Base-by-base conservation (phyloP, 2,797 vertebrate genomes). In the Martes flavigula region DNA sequence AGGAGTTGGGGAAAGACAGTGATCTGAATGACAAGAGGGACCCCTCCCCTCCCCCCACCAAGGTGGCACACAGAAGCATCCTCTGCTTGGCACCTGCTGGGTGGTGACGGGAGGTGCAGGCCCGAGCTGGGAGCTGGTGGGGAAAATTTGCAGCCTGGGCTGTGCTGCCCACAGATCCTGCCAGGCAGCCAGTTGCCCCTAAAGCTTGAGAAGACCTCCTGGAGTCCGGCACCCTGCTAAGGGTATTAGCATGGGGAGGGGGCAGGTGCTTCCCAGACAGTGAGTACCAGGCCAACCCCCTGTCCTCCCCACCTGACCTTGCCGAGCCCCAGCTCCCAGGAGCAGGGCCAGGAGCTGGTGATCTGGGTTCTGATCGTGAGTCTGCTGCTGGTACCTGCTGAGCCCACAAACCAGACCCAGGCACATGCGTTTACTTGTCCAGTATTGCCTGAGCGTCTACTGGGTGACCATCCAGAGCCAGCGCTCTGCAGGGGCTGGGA, bases 31-130 rank as follows among this genome's bases (percentile, higher is more conserved):
- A 48, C 64, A 81, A 58, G 79, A 48, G 13, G 48, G 51, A 58
- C n/a, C 48, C 70, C 27, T n/a, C 62, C 30, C 62, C 12, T 13
- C 32, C 25, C 25, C 14, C 5, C 7, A 7, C 72, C 13, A 12
- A 20, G 43, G 30, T 23, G 64, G 13, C 56, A 5, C 1, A 8
- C 1, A 0, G 8, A 81, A 51, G 13, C 1, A 6, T 7, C 17
- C 17, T 73, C 40, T 25, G 35, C 14, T 20, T 17, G 58, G n/a
- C 40, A 12, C 32, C 2, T 32, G 38, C 79, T 27, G 7, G 25
- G 51, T 7, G 0, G 10, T 3, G 21, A 2, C 9, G 7, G n/a
- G 56, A 62, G 13, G 15, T 60, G 20, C 15, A 25, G 62, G 79
- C 9, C 56, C 56, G 62, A 35, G 12, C 70, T 32, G 21, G 23